A percentile compares a stretch with the other conserved stretches of the same genome.
These are phyloP conservation scores for Halisarca cf. caerulea DNA, from an alignment of 37 sponge, comb jelly and placozoan species.

Conservation along the genomic window DNA sequence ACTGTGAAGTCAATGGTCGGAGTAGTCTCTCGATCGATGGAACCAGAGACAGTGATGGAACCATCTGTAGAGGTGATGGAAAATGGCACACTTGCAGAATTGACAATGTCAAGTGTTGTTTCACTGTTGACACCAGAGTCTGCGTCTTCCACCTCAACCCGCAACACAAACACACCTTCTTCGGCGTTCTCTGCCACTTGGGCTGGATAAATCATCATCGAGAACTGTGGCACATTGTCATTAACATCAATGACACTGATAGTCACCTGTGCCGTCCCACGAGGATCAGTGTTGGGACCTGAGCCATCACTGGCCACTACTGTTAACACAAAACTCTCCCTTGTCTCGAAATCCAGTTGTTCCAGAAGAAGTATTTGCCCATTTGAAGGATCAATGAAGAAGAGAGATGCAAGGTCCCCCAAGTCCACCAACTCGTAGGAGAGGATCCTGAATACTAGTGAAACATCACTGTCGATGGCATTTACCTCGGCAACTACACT, in stretches of 20 bases:
- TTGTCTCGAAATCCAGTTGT: slow-evolving; percentile 47
- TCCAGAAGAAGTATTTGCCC: slow-evolving; percentile 9
- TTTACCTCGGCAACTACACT: slow-evolving; percentile 23
- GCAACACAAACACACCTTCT: slow-evolving; percentile 21
- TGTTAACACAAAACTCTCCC: slow-evolving; percentile 2
- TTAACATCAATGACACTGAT: slow-evolving; percentile 65
- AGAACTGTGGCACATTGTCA: slow-evolving; percentile 66
- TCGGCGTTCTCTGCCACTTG: slow-evolving; percentile 33
- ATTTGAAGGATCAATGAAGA: slow-evolving; percentile 32
- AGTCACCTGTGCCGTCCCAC: slow-evolving; percentile 24
- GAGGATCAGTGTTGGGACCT: slow-evolving; percentile 13
- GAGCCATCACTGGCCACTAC: slow-evolving; percentile 57
- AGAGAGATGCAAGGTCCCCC: not conserved
- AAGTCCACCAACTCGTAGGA: slow-evolving; percentile 22
- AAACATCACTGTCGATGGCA: slow-evolving; percentile 44
- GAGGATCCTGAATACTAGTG: not conserved
- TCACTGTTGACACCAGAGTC: slow-evolving; percentile 52
- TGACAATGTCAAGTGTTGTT: not conserved
- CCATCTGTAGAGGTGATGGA: slow-evolving; percentile 3
- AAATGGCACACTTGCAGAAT: not conserved
- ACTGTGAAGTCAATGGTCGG: slow-evolving; percentile 29
- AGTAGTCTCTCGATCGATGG: slow-evolving; percentile 27
- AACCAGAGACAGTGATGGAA: slow-evolving; percentile 11
- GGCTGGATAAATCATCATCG: not conserved
- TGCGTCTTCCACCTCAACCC: slow-evolving; percentile 45